Evolutionary conservation across 2,113 vertebrate genomes (phyloP).

Genomic region (Bambusicola thoracicus): DNA sequence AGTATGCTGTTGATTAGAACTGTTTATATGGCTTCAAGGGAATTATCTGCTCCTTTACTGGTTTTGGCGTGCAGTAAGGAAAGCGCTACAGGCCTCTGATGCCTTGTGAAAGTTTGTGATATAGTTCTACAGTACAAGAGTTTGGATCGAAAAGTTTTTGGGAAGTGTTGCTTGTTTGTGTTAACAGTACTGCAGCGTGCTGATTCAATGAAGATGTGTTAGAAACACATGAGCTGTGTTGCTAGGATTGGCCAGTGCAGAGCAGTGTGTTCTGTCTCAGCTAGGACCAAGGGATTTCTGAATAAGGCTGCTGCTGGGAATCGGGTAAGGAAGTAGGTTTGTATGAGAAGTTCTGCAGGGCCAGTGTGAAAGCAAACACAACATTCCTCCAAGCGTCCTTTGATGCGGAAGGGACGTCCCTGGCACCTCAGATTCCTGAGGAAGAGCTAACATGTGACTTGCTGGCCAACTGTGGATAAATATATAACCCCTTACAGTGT

Average conservation of each 20-base stretch:
- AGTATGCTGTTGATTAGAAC: neutral
- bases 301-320: neutral
- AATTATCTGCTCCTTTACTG: neutral
- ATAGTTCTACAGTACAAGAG: neutral
- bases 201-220: neutral
- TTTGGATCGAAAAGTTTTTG: neutral
- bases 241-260: neutral
- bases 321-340: neutral
- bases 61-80: neutral
- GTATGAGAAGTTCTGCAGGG: neutral
- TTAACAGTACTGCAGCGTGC: neutral
- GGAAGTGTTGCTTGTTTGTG: neutral
- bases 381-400: fast-evolving
- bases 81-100: neutral
- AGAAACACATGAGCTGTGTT: neutral
- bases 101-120: neutral
- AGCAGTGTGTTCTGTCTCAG: neutral
- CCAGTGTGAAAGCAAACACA: neutral
- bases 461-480: neutral
- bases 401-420: neutral
- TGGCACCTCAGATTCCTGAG: neutral
- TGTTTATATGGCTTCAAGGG: neutral
- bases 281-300: neutral
- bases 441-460: neutral
- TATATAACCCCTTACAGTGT: neutral